Conservation (phyloP, 2,113 vertebrate genomes). For the Chitala chitala region DNA sequence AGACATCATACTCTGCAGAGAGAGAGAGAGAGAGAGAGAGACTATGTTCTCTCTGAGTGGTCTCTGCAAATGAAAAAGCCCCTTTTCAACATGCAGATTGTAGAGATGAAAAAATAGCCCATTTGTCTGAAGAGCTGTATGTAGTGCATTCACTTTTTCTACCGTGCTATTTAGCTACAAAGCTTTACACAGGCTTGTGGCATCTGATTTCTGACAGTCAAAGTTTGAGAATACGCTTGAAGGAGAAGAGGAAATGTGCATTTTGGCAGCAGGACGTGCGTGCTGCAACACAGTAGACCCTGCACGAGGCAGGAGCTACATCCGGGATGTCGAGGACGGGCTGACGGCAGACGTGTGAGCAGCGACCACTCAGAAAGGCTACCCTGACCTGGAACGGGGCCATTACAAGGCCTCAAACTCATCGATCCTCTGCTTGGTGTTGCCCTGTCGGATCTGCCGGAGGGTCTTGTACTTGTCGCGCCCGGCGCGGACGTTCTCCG, state of each 20-base stretch:
- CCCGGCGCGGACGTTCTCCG: conserved; percentile 77
- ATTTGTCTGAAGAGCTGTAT: too few relatives aligned
- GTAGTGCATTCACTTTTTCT: too few relatives aligned
- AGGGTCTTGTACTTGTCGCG: conserved; percentile 96
- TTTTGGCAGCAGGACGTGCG: conserved; percentile 54
- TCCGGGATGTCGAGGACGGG: neutral
- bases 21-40: conserved; percentile 27
- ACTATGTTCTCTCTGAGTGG: conserved; percentile 54
- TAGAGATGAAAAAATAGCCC: too few relatives aligned
- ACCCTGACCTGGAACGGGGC: neutral
- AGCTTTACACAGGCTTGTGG: too few relatives aligned
- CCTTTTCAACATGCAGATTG: conserved; percentile 23
- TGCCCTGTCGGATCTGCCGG: conserved; percentile 90
- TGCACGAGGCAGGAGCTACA: neutral
- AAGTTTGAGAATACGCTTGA: too few relatives aligned
- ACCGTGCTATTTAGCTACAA: too few relatives aligned
- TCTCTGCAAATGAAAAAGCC: conserved; percentile 27
- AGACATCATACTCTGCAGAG: conserved; percentile 32
- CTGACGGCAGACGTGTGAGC: conserved; percentile 29
- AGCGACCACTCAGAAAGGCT: conserved; percentile 58
- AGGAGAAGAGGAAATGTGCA: too few relatives aligned
- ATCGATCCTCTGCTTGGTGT: conserved; percentile 96
- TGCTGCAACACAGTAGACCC: neutral
- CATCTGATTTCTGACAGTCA: too few relatives aligned
- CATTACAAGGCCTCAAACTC: conserved; percentile 93